These are phyloP conservation scores for Cervus canadensis DNA, from an alignment of 2,113 vertebrate species.

Conservation along the genomic window DNA sequence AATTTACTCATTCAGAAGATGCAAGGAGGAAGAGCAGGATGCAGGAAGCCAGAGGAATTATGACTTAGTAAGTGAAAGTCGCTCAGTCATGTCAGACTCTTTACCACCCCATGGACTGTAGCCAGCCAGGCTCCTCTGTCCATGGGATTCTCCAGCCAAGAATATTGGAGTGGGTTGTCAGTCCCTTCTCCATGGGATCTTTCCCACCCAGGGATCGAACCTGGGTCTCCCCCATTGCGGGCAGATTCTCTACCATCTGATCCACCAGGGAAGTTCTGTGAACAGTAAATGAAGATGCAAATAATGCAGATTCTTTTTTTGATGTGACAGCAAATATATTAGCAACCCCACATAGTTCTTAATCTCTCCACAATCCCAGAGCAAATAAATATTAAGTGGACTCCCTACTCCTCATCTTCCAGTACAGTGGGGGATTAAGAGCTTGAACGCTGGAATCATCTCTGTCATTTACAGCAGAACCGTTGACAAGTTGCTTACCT, in stretches of 20 bases:
- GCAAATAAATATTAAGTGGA: not conserved
- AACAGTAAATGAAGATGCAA: not conserved
- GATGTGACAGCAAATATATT: not conserved
- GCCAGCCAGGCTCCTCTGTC: not conserved
- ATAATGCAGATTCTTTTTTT: not conserved
- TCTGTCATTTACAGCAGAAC: not conserved
- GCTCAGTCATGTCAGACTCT: not conserved
- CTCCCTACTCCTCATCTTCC: not conserved
- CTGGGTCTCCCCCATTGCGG: fast-evolving
- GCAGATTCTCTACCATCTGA: not conserved
- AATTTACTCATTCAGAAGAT: not conserved
- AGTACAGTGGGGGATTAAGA: not conserved
- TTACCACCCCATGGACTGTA: not conserved
- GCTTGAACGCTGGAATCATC: not conserved
- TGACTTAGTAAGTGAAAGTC: not conserved
- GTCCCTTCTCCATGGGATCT: not conserved
- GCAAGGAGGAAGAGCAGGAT: not conserved
- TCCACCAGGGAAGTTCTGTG: not conserved
- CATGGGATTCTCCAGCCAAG: not conserved
- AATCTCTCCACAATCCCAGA: not conserved
- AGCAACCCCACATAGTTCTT: not conserved
- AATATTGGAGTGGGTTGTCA: not conserved
- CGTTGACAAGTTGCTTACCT: not conserved
- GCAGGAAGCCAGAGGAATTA: not conserved
- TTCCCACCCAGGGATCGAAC: not conserved